phyloP scores from a whole-genome alignment of 2,888 invertebrate genomes.

The Tipula confusa region DNA sequence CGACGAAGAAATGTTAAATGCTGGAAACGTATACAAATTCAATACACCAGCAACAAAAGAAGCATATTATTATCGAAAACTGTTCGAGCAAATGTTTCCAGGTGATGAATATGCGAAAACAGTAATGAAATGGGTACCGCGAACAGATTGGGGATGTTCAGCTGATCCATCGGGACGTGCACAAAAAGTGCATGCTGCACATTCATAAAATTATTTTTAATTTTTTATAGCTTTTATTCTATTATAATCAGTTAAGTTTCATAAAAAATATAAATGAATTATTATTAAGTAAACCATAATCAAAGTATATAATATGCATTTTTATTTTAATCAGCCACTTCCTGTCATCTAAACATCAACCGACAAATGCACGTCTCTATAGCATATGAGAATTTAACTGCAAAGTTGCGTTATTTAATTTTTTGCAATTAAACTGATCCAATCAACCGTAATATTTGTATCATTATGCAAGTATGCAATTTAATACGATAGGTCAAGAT shows the following conservation, averaged over 20 bases:
- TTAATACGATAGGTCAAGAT: neutral
- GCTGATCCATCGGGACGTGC: slow-evolving; percentile 49
- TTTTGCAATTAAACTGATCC: neutral
- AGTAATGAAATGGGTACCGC: slow-evolving; percentile 47
- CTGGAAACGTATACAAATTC: slow-evolving; percentile 57
- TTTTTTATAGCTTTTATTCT: neutral
- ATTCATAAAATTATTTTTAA: neutral
- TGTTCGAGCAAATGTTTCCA: slow-evolving; percentile 47
- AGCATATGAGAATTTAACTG: neutral
- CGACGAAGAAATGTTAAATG: slow-evolving; percentile 54
- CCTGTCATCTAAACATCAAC: neutral
- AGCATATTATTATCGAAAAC: slow-evolving; percentile 63
- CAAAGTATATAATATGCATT: neutral
- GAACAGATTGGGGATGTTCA: slow-evolving; percentile 49
- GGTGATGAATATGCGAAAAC: slow-evolving; percentile 45
- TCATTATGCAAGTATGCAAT: neutral
- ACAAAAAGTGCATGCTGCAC: slow-evolving; percentile 43
- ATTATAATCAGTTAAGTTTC: neutral
- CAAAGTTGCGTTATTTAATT: neutral
- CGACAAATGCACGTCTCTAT: neutral
- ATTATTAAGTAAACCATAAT: neutral
- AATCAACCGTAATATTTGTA: neutral
- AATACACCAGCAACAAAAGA: slow-evolving; percentile 73
- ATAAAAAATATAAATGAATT: neutral
- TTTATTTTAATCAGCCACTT: neutral